Base-by-base conservation (phyloP, 2,888 invertebrate genomes). In the Candidula unifasciata region DNA sequence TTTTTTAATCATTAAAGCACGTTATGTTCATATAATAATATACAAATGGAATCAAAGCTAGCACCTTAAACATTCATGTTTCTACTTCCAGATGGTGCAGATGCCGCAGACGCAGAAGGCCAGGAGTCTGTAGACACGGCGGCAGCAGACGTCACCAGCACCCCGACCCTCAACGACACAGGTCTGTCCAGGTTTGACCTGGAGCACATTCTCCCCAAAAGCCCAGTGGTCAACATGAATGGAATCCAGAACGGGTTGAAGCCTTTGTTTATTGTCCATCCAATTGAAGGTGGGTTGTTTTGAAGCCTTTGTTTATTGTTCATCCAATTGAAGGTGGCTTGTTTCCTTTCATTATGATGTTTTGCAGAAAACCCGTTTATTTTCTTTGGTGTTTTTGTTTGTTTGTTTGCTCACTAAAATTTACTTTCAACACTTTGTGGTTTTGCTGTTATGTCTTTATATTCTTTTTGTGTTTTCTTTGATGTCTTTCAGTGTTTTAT, bases 161-260 rank as follows among this genome's bases (percentile, higher is more conserved):
- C 30, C 68, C 35, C 52, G 2, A 18, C 73, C 3, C 27, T 8
- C 27, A 74, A 78, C 3, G 73, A 69, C 24, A 18, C 57, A 44
- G 83, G 82, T 6, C 84, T 87, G n/a, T 86, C 84, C 5, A 85
- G 90, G 27, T 90, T 90, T 85, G 88, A 90, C 80, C 35, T 87
- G 10, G 83, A 85, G 8, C 88, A 90, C 91, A 95, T 98, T 57
- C 95, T 97, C 94, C 97, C 98, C 66, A 95, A 95, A 86, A 95
- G 96, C 92, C 94, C 95, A 60, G 93, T 98, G 52, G 95, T 97
- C 21, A 95, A 95, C 89, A 94, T 93, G 85, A 92, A 91, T 71
- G 74, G 87, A 13, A 86, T 79, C 24, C 80, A 86, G 44, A 71
- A 79, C 74, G 87, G 86, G 10, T 78, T 84, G 24, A 85, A 82